Percentiles rank a stretch among this genome's conserved stretches.
Evolutionary conservation across 2,113 vertebrate genomes (phyloP).

Genomic region (Eira barbara): DNA sequence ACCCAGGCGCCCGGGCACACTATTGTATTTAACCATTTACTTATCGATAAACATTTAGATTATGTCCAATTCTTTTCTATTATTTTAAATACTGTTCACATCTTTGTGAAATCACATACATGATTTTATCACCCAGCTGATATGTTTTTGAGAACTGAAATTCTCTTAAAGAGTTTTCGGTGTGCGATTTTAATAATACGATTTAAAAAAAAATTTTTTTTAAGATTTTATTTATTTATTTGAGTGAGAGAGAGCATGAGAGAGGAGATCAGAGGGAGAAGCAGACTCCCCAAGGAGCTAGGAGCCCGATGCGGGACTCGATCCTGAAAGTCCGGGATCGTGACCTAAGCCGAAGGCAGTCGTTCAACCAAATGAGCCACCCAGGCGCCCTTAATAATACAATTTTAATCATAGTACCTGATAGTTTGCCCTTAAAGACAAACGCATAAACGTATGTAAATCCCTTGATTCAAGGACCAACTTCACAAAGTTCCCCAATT

Average conservation of each 20-base stretch:
- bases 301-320: too few species aligned
- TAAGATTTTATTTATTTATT: too few species aligned
- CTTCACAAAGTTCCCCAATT: background rate
- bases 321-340: too few species aligned
- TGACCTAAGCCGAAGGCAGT: too few species aligned
- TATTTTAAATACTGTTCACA: background rate
- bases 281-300: too few species aligned
- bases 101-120: background rate
- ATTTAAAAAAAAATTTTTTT: background rate
- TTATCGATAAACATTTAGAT: background rate
- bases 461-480: background rate
- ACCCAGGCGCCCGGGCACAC: background rate
- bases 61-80: background rate
- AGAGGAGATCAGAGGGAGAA: too few species aligned
- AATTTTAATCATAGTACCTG: background rate
- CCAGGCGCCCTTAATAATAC: background rate
- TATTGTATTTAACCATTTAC: background rate
- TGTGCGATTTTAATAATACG: background rate
- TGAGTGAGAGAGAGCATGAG: too few species aligned
- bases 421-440: background rate
- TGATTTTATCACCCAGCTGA: background rate
- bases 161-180: background rate
- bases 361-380: too few species aligned
- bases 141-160: background rate
- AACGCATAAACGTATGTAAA: background rate